phyloP scores from a whole-genome alignment of 1,140 invertebrate species.

The Ctenoplectra terminalis region DNA sequence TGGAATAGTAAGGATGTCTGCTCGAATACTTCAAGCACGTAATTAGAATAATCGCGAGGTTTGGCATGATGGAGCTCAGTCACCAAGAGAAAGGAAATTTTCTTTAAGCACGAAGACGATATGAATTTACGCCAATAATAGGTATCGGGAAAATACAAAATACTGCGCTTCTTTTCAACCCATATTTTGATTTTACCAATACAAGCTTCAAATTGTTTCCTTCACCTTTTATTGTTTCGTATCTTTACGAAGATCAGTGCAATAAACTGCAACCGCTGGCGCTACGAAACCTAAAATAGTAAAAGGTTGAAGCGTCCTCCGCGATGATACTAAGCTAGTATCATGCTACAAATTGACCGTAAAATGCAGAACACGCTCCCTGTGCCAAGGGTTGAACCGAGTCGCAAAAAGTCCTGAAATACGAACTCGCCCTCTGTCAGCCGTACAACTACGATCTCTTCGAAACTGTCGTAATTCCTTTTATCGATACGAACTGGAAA shows the following conservation, averaged over 20 bases:
- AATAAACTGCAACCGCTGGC: conserved; percentile 16
- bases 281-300: background rate
- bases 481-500: conserved; percentile 28
- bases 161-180: too few species aligned
- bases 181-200: too few species aligned
- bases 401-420: background rate
- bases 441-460: background rate
- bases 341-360: background rate
- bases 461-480: conserved; percentile 28
- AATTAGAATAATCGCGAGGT: conserved; percentile 15
- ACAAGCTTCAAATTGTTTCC: background rate
- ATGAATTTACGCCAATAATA: background rate
- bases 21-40: conserved; percentile 1
- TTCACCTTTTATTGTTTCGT: background rate
- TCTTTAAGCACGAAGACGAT: too few species aligned
- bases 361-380: conserved; percentile 9
- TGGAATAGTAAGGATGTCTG: conserved; percentile 1
- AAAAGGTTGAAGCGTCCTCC: background rate
- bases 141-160: background rate
- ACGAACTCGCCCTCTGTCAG: background rate
- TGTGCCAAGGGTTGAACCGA: background rate
- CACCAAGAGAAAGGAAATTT: background rate
- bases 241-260: background rate
- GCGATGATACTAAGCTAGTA: background rate
- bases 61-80: background rate